These are phyloP conservation scores for Aphidius gifuensis DNA, from an alignment of 1,140 invertebrate species.

Conservation along the genomic window DNA sequence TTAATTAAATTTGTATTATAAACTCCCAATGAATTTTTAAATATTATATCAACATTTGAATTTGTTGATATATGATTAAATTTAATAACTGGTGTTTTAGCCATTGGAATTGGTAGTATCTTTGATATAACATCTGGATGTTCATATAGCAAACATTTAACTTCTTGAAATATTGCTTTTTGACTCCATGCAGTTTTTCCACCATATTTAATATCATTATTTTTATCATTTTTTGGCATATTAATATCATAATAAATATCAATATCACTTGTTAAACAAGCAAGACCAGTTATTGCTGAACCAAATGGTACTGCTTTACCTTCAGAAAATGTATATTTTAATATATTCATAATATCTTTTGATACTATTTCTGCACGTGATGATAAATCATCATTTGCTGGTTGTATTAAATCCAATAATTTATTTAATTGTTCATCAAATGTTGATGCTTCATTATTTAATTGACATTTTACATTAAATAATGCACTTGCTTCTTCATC, in stretches of 20 bases:
- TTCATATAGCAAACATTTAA: constrained; percentile 51
- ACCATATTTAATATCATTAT: too few relatives aligned
- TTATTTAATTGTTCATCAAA: constrained; percentile 54
- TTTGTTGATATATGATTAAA: constrained; percentile 58
- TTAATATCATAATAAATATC: constrained; percentile 62
- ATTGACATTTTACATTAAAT: constrained; percentile 30
- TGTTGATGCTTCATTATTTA: constrained; percentile 35
- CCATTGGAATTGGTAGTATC: constrained; percentile 60
- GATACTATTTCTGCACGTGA: constrained; percentile 38
- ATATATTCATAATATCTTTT: constrained; percentile 33
- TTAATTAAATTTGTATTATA: constrained; percentile 63
- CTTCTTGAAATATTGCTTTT: constrained; percentile 39
- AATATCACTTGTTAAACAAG: constrained; percentile 64
- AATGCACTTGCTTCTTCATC: neutral
- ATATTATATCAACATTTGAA: constrained; percentile 65
- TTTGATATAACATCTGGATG: constrained; percentile 52
- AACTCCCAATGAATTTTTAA: constrained; percentile 63
- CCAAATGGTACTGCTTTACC: constrained; percentile 62
- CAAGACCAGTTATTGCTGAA: constrained; percentile 64
- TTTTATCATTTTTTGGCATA: constrained; percentile 21
- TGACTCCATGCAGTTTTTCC: neutral
- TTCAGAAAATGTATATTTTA: constrained; percentile 41
- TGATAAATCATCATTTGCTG: constrained; percentile 48
- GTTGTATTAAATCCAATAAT: constrained; percentile 50
- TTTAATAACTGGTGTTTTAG: constrained; percentile 72